Percentiles rank a stretch among this genome's conserved stretches.
Evolutionary conservation across 2,113 vertebrate genomes (phyloP).

Genomic region (Oenanthe oenanthe): DNA sequence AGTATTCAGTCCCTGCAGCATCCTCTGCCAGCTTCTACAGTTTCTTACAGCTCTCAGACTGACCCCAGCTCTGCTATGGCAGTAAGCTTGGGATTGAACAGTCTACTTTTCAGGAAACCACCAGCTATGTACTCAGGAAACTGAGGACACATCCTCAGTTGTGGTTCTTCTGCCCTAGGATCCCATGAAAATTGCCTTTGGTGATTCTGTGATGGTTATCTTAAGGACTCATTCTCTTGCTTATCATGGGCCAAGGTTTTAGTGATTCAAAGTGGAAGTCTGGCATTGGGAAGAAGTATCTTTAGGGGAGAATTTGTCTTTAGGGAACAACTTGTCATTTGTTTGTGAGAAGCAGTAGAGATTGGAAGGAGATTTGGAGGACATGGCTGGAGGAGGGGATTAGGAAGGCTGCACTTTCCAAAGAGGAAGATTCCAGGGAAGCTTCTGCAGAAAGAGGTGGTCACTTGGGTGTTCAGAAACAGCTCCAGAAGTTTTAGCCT

Average conservation of each 20-base stretch:
- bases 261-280: neutral
- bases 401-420: neutral
- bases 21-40: neutral
- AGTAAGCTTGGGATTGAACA: neutral
- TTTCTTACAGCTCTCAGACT: fast-evolving
- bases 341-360: neutral
- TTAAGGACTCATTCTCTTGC: neutral
- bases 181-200: neutral
- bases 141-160: neutral
- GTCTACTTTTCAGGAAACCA: neutral
- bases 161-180: neutral
- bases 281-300: neutral
- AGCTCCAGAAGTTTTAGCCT: neutral
- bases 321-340: neutral
- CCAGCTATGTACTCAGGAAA: neutral
- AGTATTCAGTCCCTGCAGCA: neutral
- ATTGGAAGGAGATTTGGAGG: neutral
- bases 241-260: neutral
- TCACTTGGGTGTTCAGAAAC: neutral
- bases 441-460: neutral
- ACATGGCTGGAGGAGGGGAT: fast-evolving
- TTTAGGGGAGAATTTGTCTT: neutral
- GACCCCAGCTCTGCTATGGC: neutral
- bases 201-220: neutral
- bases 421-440: neutral